Evolutionary conservation across 2,113 vertebrate species (phyloP), one percentile per base, ranked within the genome.

Genomic region (Ptilonorhynchus violaceus): DNA sequence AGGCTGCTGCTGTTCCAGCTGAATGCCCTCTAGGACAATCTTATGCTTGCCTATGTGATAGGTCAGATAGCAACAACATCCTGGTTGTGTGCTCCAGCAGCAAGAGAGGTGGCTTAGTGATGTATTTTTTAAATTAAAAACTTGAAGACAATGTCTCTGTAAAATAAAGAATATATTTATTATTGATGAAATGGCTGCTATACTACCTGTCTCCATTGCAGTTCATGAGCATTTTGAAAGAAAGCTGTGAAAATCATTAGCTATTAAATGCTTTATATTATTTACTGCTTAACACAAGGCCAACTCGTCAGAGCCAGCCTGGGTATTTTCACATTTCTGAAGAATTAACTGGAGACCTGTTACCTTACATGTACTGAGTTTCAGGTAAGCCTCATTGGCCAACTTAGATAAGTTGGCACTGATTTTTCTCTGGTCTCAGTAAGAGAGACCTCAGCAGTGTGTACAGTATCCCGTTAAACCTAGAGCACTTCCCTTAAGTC

Each of bases 151-250:
- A 98, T 97, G 96, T 98, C 97, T 98, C 97, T 98, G 97, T 95
- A 96, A 97, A 98, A 96, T 96, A 97, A 96, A 97, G 97, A 97
- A 96, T 97, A 95, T 98, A 98, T 98, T 98, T 98, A 98, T 98
- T 98, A 98, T 97, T 94, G 95, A 94, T 83, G 78, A 94, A 97
- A 90, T 15, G 76, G 85, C 89, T 96, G 83, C 73, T 95, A 93
- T 90, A 91, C 92, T 98, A 89, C 95, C 95, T 95, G 88, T 93
- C 75, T 97, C 87, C 69, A 42, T 84, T 94, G 91, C 93, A 82
- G 94, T 92, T 96, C 46, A 8, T 91, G 60, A 83, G 81, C 74
- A 35, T 85, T 93, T 92, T 75, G 86, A 64, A 89, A 88, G 94
- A 24, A 96, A 95, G 91, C 95, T 96, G 95, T 96, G 96, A 96